phyloP scores from a whole-genome alignment of 2,113 vertebrate genomes.

The Panthera uncia region DNA sequence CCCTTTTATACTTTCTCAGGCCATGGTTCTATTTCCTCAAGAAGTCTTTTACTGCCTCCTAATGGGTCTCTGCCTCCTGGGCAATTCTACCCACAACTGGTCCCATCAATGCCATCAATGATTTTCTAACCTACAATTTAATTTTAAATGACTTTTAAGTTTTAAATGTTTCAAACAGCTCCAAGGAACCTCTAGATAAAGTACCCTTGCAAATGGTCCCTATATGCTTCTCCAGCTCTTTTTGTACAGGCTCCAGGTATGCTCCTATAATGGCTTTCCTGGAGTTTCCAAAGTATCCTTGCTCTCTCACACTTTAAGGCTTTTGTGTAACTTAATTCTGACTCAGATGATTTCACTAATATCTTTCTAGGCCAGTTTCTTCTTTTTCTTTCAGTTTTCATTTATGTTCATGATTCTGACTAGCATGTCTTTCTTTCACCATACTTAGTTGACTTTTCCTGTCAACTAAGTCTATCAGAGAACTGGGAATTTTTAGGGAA shows the following conservation, averaged over 20 bases:
- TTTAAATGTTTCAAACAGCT: not conserved
- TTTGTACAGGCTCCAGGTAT: not conserved
- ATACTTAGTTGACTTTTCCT: not conserved
- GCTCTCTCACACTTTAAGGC: not conserved
- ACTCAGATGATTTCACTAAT: not conserved
- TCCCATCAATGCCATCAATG: not conserved
- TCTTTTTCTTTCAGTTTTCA: not conserved
- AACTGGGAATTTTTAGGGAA: not conserved
- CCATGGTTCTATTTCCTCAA: not conserved
- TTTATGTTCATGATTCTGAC: not conserved
- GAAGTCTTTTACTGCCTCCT: not conserved
- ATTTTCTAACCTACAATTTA: not conserved
- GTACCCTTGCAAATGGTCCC: too few relatives aligned
- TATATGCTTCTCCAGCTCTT: not conserved
- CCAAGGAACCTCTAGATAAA: not conserved
- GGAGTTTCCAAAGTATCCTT: not conserved
- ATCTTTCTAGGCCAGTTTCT: not conserved
- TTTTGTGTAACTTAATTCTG: not conserved
- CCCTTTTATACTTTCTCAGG: not conserved
- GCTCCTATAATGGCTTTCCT: not conserved
- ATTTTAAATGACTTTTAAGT: constrained; percentile 5
- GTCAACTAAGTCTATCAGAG: not conserved
- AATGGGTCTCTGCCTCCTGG: not conserved
- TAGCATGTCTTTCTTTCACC: not conserved
- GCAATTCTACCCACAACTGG: not conserved